Percentiles rank a stretch among this genome's conserved stretches.
Conservation (phyloP, 2,888 invertebrate species). For the Cataglyphis cursor region DNA sequence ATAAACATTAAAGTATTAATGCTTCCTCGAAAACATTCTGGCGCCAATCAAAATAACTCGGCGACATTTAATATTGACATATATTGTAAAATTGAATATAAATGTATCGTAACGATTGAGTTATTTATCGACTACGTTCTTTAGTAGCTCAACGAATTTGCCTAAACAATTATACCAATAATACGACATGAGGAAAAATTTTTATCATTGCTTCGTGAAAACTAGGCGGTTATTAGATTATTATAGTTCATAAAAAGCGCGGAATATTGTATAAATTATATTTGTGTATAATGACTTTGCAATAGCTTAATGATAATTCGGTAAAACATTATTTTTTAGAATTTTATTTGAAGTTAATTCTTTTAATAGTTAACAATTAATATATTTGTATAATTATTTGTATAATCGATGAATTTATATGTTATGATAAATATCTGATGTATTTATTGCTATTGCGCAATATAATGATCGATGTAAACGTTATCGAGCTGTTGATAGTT, state of each 20-base stretch:
- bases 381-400: conserved; percentile 2
- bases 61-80: neutral
- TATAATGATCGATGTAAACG: neutral
- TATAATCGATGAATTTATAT: neutral
- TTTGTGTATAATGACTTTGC: neutral
- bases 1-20: neutral
- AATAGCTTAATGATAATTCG: neutral
- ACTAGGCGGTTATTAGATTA: too few species aligned
- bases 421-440: neutral
- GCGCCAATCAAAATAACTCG: neutral
- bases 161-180: too few species aligned
- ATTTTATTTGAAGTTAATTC: neutral
- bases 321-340: neutral
- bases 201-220: too few species aligned
- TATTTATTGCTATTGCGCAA: neutral
- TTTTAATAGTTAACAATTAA: conserved; percentile 6
- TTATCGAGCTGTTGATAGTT: conserved; percentile 38
- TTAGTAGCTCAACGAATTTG: too few species aligned
- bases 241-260: too few species aligned
- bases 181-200: too few species aligned
- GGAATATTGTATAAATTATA: too few species aligned
- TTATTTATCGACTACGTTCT: neutral
- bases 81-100: neutral
- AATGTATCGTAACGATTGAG: neutral
- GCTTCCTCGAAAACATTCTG: neutral